These are phyloP conservation scores for Labrus mixtus DNA, from an alignment of 2,113 vertebrate species.

Conservation along the genomic window DNA sequence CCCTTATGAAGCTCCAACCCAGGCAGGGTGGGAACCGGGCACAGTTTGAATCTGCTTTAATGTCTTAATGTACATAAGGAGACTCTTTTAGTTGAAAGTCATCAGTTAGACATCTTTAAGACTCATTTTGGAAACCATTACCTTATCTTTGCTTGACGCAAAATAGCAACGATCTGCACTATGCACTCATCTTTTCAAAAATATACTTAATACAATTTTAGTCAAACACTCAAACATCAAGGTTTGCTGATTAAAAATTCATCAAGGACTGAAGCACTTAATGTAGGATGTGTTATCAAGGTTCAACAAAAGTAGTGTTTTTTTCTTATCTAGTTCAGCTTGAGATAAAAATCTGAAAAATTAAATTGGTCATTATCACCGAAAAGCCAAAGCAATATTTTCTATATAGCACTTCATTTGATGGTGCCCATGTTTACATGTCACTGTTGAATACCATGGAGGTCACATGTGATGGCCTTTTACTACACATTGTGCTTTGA, in stretches of 20 bases:
- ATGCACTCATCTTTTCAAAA: constrained; percentile 58
- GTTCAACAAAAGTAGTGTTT: constrained; percentile 1
- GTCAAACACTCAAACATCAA: constrained; percentile 21
- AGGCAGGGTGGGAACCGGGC: constrained; percentile 62
- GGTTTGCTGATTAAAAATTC: constrained; percentile 32
- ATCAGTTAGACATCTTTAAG: constrained; percentile 24
- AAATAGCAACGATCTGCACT: constrained; percentile 54
- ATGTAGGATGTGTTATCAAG: constrained; percentile 13
- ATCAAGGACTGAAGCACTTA: constrained; percentile 33
- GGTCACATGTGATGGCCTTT: constrained; percentile 77
- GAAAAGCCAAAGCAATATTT: constrained; percentile 70
- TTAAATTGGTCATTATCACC: constrained; percentile 33
- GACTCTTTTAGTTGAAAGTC: constrained; percentile 27
- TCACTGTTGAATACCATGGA: constrained; percentile 80
- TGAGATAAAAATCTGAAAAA: constrained; percentile 12
- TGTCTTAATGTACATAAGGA: constrained; percentile 74
- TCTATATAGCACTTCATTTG: constrained; percentile 41
- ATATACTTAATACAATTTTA: constrained; percentile 19
- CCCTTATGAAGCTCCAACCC: constrained; percentile 51
- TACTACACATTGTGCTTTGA: constrained; percentile 76
- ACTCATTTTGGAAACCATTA: constrained; percentile 28
- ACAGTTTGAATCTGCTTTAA: constrained; percentile 63
- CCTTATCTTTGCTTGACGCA: constrained; percentile 42
- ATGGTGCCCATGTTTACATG: constrained; percentile 68
- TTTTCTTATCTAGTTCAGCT: constrained; percentile 12